These are phyloP conservation scores for Enteromius mattozi DNA, from an alignment of 2,797 vertebrate species.

Conservation along the genomic window DNA sequence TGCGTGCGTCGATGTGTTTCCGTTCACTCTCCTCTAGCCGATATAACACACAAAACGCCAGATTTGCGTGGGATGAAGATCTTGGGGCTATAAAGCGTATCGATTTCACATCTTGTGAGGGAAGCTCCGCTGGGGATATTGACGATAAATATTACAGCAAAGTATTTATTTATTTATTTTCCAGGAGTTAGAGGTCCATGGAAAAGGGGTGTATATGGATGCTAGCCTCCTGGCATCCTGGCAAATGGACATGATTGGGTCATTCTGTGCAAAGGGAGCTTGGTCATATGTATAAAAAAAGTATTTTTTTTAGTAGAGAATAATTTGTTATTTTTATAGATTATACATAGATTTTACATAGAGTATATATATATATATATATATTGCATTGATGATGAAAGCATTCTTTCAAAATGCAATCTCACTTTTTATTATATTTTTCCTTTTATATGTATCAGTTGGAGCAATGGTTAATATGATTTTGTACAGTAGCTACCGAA, in stretches of 20 bases:
- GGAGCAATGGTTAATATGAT: not conserved
- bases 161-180: not conserved
- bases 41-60: not conserved
- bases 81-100: not conserved
- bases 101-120: not conserved
- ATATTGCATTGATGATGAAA: not conserved
- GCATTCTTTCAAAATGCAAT: not conserved
- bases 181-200: not conserved
- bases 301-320: not conserved
- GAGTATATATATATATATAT: no score
- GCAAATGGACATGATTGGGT: not conserved
- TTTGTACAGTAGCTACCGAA: not conserved
- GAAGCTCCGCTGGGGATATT: not conserved
- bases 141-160: constrained; percentile 1
- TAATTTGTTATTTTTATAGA: no score
- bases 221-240: no score
- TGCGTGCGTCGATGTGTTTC: not conserved
- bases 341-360: no score
- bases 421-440: not conserved
- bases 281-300: not conserved
- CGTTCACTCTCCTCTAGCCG: not conserved
- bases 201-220: not conserved
- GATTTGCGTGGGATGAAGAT: constrained; percentile 20
- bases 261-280: not conserved
- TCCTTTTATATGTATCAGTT: not conserved